Base-by-base conservation (phyloP, 35 echinoderm and acorn worm genomes). In the Apostichopus californicus region DNA sequence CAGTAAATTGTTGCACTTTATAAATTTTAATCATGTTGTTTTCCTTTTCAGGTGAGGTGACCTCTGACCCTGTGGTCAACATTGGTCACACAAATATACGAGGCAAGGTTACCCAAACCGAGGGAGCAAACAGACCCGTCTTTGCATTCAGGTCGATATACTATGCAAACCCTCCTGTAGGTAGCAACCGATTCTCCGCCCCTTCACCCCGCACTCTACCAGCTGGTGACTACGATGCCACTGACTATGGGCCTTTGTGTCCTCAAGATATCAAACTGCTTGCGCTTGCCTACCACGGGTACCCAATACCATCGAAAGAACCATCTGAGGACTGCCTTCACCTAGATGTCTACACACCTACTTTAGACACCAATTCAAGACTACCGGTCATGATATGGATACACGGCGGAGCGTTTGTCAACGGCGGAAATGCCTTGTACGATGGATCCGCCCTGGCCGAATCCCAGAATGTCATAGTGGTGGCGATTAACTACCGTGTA, bases 121-220 rank as follows among this genome's bases (percentile, higher is more conserved):
- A 66, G 59, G 91, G 75, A 0, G 91, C 55, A 59, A 72, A 55
- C 61, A 90, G 58, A 64, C 96, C 92, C 7, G 94, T 98, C 18
- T 95, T 91, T 82, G 70, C 92, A 53, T 99, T 99, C 93, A 93
- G 93, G 59, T 93, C 93, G 0, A 95, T 99, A 54, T 94, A 96
- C 79, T 99, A 96, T 87, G 97, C 97, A 12, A 93, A 93, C 21
- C 92, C 97, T 26, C 97, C 97, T 9, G 93, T 92, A 14, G 97
- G 97, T 10, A 87, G 87, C 26, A 92, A 77, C 24, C 79, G 97
- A 70, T 99, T 99, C 87, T 83, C 92, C 0, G 92, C 92, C 59
- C 96, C 96, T 22, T 86, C 86, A 23, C 90, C 90, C 3, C 91
- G 79, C 24, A 90, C 77, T 25, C 64, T 91, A 23, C 86, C 90